Evolutionary conservation across 2,888 invertebrate species (phyloP), one percentile per base, ranked within the genome.

Genomic region (Drosophila conformis): DNA sequence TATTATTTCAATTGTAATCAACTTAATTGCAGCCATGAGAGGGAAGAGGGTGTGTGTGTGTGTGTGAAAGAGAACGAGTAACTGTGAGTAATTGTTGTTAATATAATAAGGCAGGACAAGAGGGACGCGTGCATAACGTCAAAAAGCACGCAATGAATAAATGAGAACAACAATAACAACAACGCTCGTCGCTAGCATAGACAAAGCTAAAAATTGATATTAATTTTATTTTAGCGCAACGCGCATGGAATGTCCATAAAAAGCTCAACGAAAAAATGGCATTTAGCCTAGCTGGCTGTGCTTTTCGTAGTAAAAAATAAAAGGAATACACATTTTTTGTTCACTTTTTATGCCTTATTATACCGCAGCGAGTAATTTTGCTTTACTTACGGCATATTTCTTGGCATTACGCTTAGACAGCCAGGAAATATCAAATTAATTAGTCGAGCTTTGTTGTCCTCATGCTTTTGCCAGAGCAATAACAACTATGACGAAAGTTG

Each of bases 131-230:
- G 73, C 77, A 86, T 72, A 83, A 70, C 82, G 81, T 78, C 80
- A 54, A 74, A 77, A 78, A 69, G 85, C 90, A 88, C 90, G 88
- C 88, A 81, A 88, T 69, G 81, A 77, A 78, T 70, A 69, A 73
- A 83, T 79, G 69, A 72, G 73, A 76, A 65, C 64, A 60, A 60
- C 49, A 51, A 53, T 27, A 54, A 65, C 46, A 66, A 63, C 60
- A 75, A 68, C 56, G 60, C 64, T 58, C 62, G 48, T 42, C 66
- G 70, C 70, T 68, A 69, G 59, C 80, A 70, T 80, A 90, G 78
- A 82, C 83, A 90, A 86, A 82, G 86, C 81, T 76, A 58, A 88
- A 90, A 88, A 89, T 87, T 87, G 89, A 89, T 90, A 90, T 87
- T 87, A 87, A 87, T 88, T 89, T 90, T 79, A 62, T 35, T 70